Evolutionary conservation across 2,888 invertebrate species (phyloP), one percentile per base, ranked within the genome.

Genomic region (Linnaemya vulpina): DNA sequence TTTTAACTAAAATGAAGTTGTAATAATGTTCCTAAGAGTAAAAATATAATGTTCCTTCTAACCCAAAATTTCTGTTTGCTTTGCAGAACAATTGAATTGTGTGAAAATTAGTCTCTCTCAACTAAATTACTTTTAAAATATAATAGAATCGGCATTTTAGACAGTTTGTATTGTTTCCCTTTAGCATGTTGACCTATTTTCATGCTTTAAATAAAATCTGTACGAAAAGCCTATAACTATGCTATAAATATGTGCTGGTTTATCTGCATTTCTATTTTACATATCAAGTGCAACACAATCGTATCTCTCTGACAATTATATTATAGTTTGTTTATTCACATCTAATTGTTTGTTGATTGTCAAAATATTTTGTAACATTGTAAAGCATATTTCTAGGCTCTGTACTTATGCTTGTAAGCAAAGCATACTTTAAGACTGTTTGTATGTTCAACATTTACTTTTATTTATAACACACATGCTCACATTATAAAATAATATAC

Each of bases 341-440:
- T 46, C 20, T 30, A 30, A 46, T 58, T 71, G 58, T 25, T 11
- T 58, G 58, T 20, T 15, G 4, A 20, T 58, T 58, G 58, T 71
- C 43, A 55, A 35, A 15, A 38, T 53, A 15, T 68, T 20, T 22
- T 30, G n/a, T 40, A 3, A 10, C 4, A 35, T 10, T 9, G 38
- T 3, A 5, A 20, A 15, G 15, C 3, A 55, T 71, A 40, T 17
- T 67, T 13, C 22, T 30, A 40, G 20, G 30, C 63, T 53, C 7
- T 7, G 20, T 38, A 38, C 8, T 4, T 1, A 62, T 20, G 13
- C n/a, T 2, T 30, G 38, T 5, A 62, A 13, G 13, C n/a, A 4
- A n/a, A 25, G 25, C 25, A 71, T 43, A 25, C 20, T 58, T 71
- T 22, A 25, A 40, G 53, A n/a, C n/a, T 15, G 25, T 71, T 71